These are phyloP conservation scores for Crocallis elinguaria DNA, from an alignment of 2,888 invertebrate genomes.

Conservation along the genomic window DNA sequence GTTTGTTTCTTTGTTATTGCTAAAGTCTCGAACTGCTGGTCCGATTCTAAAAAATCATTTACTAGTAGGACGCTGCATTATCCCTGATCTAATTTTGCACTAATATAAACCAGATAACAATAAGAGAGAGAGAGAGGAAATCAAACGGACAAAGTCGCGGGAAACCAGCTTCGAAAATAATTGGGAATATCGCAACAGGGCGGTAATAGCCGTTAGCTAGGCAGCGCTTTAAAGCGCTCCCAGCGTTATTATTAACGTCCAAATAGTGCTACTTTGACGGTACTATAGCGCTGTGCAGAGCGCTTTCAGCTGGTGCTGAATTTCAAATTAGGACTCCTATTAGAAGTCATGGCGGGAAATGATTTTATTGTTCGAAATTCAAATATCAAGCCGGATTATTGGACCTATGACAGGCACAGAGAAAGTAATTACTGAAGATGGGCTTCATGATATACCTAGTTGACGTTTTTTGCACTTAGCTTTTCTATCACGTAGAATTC, in stretches of 20 bases:
- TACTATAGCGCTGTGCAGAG: neutral
- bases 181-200: constrained; percentile 24
- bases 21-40: too few species aligned
- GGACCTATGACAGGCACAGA: too few species aligned
- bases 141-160: neutral
- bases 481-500: too few species aligned
- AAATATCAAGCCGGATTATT: too few species aligned
- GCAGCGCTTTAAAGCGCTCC: constrained; percentile 28
- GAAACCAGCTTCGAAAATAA: constrained; percentile 1
- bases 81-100: too few species aligned
- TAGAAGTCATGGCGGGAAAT: neutral
- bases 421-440: too few species aligned
- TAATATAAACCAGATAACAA: neutral
- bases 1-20: too few species aligned
- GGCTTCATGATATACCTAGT: too few species aligned
- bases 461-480: too few species aligned
- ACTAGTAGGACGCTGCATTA: too few species aligned
- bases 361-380: constrained; percentile 3
- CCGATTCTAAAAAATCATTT: too few species aligned
- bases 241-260: constrained; percentile 29
- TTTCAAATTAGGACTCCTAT: constrained; percentile 13
- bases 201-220: constrained; percentile 20
- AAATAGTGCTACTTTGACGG: constrained; percentile 2
- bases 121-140: neutral
- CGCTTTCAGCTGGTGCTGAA: constrained; percentile 4